Conservation (phyloP, 2,797 vertebrate genomes). For the Spheniscus humboldti region DNA sequence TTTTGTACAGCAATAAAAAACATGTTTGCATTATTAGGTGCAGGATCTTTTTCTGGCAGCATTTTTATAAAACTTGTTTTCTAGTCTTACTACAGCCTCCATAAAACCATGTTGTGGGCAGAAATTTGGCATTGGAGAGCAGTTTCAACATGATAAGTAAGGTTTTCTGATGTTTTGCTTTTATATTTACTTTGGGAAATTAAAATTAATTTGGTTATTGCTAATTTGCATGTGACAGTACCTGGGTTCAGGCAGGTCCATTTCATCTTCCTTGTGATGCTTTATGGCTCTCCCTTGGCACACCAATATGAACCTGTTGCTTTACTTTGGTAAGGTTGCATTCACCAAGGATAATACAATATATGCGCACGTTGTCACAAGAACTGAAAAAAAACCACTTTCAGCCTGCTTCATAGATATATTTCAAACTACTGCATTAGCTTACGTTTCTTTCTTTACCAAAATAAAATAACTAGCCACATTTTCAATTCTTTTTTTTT, state of each 20-base stretch:
- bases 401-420: neutral
- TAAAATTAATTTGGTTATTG: conserved; percentile 22
- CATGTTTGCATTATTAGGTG: neutral
- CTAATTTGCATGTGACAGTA: neutral
- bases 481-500: neutral
- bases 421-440: neutral
- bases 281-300: neutral
- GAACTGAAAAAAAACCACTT: neutral
- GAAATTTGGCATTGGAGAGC: conserved; percentile 40
- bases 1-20: neutral
- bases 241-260: neutral
- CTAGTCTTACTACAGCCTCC: neutral
- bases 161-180: neutral
- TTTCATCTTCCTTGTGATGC: neutral
- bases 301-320: neutral
- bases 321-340: neutral
- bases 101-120: conserved; percentile 27
- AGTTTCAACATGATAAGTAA: conserved; percentile 31
- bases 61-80: conserved; percentile 20
- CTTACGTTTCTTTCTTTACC: neutral
- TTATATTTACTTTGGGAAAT: conserved; percentile 48
- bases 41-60: conserved; percentile 33
- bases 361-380: neutral
- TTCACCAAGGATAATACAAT: neutral
- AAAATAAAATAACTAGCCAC: neutral